Conservation (phyloP, 1,140 invertebrate genomes). For the Tyrophagus putrescentiae region DNA sequence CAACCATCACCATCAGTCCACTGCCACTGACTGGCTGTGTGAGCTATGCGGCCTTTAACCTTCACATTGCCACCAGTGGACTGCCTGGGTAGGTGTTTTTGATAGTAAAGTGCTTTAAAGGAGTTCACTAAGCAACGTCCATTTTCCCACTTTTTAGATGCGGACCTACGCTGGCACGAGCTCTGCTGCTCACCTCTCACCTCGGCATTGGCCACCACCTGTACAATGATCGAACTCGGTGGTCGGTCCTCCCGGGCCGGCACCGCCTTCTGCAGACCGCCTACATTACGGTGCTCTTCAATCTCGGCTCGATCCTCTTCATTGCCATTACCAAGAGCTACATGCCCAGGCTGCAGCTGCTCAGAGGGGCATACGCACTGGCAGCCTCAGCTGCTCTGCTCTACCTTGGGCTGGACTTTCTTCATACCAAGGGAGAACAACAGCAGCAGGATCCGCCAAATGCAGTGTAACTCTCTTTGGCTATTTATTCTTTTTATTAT, state of each 20-base stretch:
- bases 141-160: background rate
- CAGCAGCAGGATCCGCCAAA: too few species aligned
- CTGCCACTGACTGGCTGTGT: background rate
- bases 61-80: conserved; percentile 8
- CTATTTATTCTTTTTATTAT: background rate
- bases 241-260: background rate
- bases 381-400: background rate
- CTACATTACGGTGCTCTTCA: background rate
- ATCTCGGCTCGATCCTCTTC: conserved; percentile 12
- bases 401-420: background rate
- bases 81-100: conserved; percentile 3
- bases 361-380: background rate
- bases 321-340: background rate
- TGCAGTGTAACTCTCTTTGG: background rate
- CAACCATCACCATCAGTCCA: background rate
- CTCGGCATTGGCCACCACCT: conserved; percentile 10
- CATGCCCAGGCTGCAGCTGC: background rate
- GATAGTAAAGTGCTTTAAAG: background rate
- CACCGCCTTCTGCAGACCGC: background rate
- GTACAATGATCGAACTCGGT: background rate
- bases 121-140: background rate
- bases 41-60: conserved; percentile 11
- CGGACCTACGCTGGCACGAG: background rate
- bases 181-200: conserved; percentile 12
- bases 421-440: too few species aligned